Percentiles rank a stretch among this genome's conserved stretches.
Evolutionary conservation across 37 sponge, comb jelly and placozoan genomes (phyloP).

Genomic region (Amphimedon queenslandica): DNA sequence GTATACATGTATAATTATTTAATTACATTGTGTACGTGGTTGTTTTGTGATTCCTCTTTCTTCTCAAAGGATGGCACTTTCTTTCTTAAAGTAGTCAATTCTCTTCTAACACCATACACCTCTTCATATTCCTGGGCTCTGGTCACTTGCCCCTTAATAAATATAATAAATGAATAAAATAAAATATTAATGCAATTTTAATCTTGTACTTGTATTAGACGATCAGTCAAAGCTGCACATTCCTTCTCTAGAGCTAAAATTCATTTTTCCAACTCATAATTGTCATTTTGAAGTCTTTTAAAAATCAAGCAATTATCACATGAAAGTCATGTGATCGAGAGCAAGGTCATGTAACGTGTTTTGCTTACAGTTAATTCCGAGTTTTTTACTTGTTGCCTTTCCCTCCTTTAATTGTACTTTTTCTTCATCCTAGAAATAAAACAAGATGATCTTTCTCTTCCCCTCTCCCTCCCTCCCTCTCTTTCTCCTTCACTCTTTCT

Average conservation of each 20-base stretch:
- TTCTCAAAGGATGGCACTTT: constrained; percentile 25
- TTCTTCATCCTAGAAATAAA: constrained; percentile 49
- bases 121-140: constrained; percentile 86
- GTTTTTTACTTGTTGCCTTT: constrained; percentile 36
- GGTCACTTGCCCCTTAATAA: constrained; percentile 65
- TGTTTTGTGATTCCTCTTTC: too few relatives aligned
- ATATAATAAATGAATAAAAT: not conserved
- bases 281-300: constrained; percentile 53
- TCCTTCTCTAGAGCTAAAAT: constrained; percentile 68
- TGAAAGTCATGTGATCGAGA: too few relatives aligned
- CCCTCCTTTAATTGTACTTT: constrained; percentile 39
- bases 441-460: too few relatives aligned
- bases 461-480: too few relatives aligned
- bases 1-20: too few relatives aligned
- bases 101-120: constrained; percentile 66
- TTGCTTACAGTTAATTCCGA: constrained; percentile 38
- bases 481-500: too few relatives aligned
- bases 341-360: too few relatives aligned
- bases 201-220: constrained; percentile 68
- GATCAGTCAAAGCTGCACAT: constrained; percentile 65
- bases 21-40: too few relatives aligned
- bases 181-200: not conserved
- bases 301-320: not conserved
- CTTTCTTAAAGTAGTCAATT: constrained; percentile 49
- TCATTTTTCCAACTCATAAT: constrained; percentile 25